These are phyloP conservation scores for Drosophila lutescens DNA, from an alignment of 2,888 invertebrate species.

Conservation along the genomic window DNA sequence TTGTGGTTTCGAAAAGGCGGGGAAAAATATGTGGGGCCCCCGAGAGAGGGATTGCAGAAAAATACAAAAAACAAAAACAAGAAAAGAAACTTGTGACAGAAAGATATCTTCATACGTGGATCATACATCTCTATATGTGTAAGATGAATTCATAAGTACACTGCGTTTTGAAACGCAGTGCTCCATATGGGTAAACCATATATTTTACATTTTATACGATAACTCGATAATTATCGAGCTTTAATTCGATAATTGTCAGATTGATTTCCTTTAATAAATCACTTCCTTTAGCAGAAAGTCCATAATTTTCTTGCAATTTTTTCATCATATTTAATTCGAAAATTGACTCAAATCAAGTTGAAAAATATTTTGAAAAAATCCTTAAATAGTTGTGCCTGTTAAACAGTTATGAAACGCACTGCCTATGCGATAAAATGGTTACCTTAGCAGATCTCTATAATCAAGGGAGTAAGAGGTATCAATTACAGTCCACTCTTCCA, in stretches of 20 bases:
- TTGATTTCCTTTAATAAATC: conserved; percentile 1
- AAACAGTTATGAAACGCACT: conserved; percentile 34
- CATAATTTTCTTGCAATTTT: background rate
- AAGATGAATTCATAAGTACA: conserved; percentile 2
- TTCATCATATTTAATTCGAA: conserved; percentile 13
- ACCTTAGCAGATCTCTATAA: conserved; percentile 29
- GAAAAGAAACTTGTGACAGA: conserved; percentile 61
- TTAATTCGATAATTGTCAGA: too few relatives aligned
- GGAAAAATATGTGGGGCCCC: conserved; percentile 13
- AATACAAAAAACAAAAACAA: background rate
- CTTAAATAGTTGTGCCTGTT: background rate
- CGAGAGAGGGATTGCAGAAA: conserved; percentile 4
- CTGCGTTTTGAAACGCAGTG: background rate
- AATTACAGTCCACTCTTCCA: conserved; percentile 18
- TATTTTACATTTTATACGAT: background rate
- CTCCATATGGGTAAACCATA: background rate
- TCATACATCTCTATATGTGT: conserved; percentile 22
- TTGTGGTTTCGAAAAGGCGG: conserved; percentile 30
- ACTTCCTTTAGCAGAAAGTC: background rate
- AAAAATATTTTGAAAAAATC: background rate
- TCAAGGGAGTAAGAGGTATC: conserved; percentile 38
- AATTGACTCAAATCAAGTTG: conserved; percentile 1
- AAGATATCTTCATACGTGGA: conserved; percentile 38
- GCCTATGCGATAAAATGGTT: conserved; percentile 23
- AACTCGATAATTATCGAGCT: background rate